Evolutionary conservation across 2,888 invertebrate genomes (phyloP), one percentile per base, ranked within the genome.

Genomic region (Ophion costatus): DNA sequence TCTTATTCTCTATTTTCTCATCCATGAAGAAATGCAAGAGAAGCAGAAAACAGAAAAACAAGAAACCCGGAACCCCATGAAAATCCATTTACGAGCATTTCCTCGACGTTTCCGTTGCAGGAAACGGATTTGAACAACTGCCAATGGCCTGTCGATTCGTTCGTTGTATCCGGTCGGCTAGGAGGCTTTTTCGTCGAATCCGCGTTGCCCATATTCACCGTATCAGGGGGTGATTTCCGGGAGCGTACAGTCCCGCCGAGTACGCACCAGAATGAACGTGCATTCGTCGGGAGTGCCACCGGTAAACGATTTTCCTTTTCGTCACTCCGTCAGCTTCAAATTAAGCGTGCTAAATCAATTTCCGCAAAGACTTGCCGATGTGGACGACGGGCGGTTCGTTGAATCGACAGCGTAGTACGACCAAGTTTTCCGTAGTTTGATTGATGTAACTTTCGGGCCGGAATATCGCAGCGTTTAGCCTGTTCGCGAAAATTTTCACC

Each of bases 311-410:
- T 79, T 79, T 70, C 63, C 74, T 42, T 78, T 73, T 57, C 59
- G 67, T 33, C 14, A 57, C 63, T 63, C 42, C 63, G 63, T 20
- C 77, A 51, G 78, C 74, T 67, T 61, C 77, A 45, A 79, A 42
- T 64, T 64, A 69, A 77, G 29, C 64, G 64, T 11, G 74, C 78
- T 61, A 57, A 78, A 83, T 83, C 56, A 61, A 83, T 83, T 83
- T 75, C 78, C 59, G 51, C 51, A 5, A 38, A 57, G 56, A 45
- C 14, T 56, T 29, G 6, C 14, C 57, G 56, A 59, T 17, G 22
- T 10, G 38, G 33, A 20, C 0, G 24, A 14, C 14, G 17, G 11
- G 64, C 9, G 61, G 24, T 0, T 64, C 20, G 59, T 9, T 10
- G 59, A 20, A 22, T 59, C 20, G 45, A 17, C 69, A 69, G 11